A percentile compares a stretch with the other conserved stretches of the same genome.
Conservation (phyloP, 1,140 invertebrate genomes). For the Oscheius sp. region DNA sequence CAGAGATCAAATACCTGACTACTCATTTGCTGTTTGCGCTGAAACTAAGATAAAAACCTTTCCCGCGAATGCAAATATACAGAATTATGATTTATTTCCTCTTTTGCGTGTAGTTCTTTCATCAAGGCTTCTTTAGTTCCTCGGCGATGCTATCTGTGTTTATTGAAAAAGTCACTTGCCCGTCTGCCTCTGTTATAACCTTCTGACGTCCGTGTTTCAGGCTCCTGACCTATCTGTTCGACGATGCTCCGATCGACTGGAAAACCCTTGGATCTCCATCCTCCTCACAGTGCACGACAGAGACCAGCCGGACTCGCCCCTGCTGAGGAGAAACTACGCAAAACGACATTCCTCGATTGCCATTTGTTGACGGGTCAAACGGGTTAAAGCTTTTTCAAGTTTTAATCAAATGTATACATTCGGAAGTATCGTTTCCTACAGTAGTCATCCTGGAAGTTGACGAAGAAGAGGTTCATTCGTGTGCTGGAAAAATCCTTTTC, state of each 20-base stretch:
- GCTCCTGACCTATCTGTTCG: conserved; percentile 5
- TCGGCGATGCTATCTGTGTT: too few relatives aligned
- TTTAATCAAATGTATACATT: conserved; percentile 6
- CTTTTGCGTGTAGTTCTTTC: too few relatives aligned
- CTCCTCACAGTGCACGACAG: conserved; percentile 28
- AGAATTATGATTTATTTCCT: too few relatives aligned
- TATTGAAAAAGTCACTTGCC: too few relatives aligned
- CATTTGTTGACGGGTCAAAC: conserved; percentile 1
- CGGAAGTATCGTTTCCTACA: background rate
- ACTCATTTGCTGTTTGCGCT: too few relatives aligned
- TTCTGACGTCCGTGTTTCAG: too few relatives aligned
- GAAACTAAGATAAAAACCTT: too few relatives aligned
- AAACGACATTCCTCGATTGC: conserved; percentile 21
- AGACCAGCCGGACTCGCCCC: conserved; percentile 10
- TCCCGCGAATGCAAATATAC: too few relatives aligned
- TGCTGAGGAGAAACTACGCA: conserved; percentile 7
- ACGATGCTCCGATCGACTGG: conserved; percentile 18
- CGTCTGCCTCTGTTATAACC: too few relatives aligned
- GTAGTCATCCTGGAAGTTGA: background rate
- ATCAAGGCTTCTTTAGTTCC: too few relatives aligned
- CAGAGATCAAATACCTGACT: too few relatives aligned
- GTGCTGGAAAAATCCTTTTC: conserved; percentile 3
- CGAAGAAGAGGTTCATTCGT: background rate
- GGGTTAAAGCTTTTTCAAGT: too few relatives aligned
- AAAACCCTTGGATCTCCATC: conserved; percentile 38